These are phyloP conservation scores for Drosophila lacertosa DNA, from an alignment of 1,140 invertebrate species.

Conservation along the genomic window DNA sequence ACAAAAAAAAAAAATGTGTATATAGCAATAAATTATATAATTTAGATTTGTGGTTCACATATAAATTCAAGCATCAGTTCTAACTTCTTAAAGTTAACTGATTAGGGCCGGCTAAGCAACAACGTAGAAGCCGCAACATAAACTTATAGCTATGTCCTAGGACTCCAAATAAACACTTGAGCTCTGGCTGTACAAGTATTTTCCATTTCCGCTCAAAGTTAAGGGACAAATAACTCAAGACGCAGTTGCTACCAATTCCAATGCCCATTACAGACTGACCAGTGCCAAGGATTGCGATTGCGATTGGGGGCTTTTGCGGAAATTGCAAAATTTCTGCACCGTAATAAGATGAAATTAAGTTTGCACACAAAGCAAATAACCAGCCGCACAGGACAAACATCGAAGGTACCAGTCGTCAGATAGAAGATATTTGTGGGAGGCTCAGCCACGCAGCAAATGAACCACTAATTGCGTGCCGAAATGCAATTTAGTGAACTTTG, in stretches of 20 bases:
- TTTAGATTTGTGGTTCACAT: conserved; percentile 10
- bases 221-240: conserved; percentile 27
- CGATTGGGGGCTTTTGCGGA: conserved; percentile 68
- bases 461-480: conserved; percentile 84
- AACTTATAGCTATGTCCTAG: conserved; percentile 42
- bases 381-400: not conserved
- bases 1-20: not conserved
- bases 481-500: conserved; percentile 82
- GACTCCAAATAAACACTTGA: conserved; percentile 56
- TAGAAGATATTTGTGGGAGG: conserved; percentile 23
- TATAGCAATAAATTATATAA: conserved; percentile 31
- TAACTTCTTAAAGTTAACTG: conserved; percentile 1
- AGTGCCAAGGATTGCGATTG: conserved; percentile 20
- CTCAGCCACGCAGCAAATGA: conserved; percentile 75
- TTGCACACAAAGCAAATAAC: conserved; percentile 61
- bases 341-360: conserved; percentile 83
- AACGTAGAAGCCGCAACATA: conserved; percentile 8
- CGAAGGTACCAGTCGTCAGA: no score
- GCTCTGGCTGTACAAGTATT: conserved; percentile 46
- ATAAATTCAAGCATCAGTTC: not conserved
- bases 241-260: conserved; percentile 39
- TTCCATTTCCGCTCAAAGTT: conserved; percentile 66
- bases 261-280: conserved; percentile 36
- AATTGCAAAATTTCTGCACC: conserved; percentile 82
- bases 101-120: not conserved